phyloP scores from a whole-genome alignment of 2,797 vertebrate species.

The Pipistrellus pipistrellus region DNA sequence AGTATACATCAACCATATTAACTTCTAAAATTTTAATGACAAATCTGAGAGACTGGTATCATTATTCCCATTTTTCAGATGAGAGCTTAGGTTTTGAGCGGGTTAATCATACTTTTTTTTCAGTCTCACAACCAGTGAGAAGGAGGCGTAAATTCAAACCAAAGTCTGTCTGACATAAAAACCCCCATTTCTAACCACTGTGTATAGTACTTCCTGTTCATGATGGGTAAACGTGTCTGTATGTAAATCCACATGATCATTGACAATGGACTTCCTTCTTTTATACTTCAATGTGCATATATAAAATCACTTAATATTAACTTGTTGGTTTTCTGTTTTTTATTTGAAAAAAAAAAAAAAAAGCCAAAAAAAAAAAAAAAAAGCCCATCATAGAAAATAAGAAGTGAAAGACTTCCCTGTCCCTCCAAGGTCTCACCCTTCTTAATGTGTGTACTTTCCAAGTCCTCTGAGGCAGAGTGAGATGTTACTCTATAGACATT shows the following conservation, averaged over 20 bases:
- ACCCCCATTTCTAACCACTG: constrained; percentile 71
- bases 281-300: constrained; percentile 11
- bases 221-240: constrained; percentile 61
- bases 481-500: not conserved
- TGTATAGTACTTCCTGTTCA: constrained; percentile 73
- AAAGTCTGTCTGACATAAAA: constrained; percentile 63
- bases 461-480: constrained; percentile 18
- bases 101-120: constrained; percentile 29
- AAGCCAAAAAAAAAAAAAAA: constrained; percentile 31
- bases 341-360: constrained; percentile 53
- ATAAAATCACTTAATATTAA: constrained; percentile 62
- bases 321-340: constrained; percentile 54
- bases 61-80: constrained; percentile 51
- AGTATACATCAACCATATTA: not conserved
- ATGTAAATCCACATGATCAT: constrained; percentile 71
- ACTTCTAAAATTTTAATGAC: constrained; percentile 28
- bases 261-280: constrained; percentile 70
- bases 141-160: constrained; percentile 57
- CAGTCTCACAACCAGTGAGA: not conserved
- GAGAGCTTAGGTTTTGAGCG: constrained; percentile 42
- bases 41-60: constrained; percentile 14
- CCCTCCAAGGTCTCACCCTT: not conserved
- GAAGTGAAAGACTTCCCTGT: not conserved
- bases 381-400: constrained; percentile 24
- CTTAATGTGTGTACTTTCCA: not conserved